A percentile compares a stretch with the other conserved stretches of the same genome.
Conservation (phyloP, 1,140 invertebrate species). For the Centruroides vittatus region DNA sequence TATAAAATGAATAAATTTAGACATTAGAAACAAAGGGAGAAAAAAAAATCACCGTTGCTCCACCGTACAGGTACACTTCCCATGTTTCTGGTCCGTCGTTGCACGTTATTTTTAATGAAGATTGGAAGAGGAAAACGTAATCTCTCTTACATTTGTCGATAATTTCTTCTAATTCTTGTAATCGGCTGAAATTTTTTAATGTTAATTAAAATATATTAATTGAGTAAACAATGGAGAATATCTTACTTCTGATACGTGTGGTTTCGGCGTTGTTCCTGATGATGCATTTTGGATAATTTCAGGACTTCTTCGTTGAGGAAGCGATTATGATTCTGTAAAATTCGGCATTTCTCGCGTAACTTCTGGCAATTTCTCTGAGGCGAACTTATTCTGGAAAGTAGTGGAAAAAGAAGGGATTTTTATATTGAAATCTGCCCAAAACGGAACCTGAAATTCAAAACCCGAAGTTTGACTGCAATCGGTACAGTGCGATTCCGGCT, state of each 20-base stretch:
- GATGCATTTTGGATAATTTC: slow-evolving; percentile 14
- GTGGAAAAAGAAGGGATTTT: not conserved
- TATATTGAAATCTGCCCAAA: no score
- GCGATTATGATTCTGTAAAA: slow-evolving; percentile 33
- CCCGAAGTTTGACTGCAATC: no score
- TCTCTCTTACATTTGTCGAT: slow-evolving; percentile 37
- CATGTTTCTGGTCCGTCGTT: slow-evolving; percentile 32
- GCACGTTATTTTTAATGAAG: slow-evolving; percentile 33
- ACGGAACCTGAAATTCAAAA: no score
- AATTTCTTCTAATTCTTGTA: slow-evolving; percentile 26
- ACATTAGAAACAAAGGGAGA: not conserved
- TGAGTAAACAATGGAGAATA: no score
- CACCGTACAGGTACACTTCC: slow-evolving; percentile 36
- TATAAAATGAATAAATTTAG: not conserved
- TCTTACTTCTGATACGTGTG: slow-evolving; percentile 1
- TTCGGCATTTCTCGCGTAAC: slow-evolving; percentile 27
- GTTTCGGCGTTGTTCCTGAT: slow-evolving; percentile 15
- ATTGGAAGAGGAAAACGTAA: slow-evolving; percentile 38
- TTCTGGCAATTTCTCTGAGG: slow-evolving; percentile 12
- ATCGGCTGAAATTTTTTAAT: slow-evolving; percentile 20
- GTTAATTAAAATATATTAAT: no score
- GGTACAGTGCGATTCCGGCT: no score
- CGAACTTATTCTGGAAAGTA: not conserved
- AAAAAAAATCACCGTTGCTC: slow-evolving; percentile 28
- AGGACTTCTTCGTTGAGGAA: slow-evolving; percentile 36